These are phyloP conservation scores for Nephrotoma guestfalica DNA, from an alignment of 2,888 invertebrate genomes.

Conservation along the genomic window DNA sequence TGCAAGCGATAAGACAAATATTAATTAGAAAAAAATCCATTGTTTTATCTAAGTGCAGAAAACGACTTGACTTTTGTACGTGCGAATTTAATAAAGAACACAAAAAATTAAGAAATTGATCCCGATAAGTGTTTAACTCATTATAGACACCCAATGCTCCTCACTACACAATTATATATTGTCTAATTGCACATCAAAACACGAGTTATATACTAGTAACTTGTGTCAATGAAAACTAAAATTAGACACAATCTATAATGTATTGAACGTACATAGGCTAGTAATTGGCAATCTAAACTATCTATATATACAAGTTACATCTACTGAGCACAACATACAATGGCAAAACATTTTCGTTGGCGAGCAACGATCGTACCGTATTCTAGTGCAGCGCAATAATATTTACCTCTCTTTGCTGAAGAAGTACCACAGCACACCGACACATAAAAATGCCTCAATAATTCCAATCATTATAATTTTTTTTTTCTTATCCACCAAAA, in stretches of 20 bases:
- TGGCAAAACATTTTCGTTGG: not conserved
- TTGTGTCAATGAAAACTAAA: not conserved
- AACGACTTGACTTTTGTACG: not conserved
- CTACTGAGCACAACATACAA: not conserved
- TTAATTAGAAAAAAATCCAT: not conserved
- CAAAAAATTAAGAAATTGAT: not conserved
- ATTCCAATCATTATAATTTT: not conserved
- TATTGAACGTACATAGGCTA: not conserved
- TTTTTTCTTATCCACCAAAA: not conserved
- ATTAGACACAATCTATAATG: not conserved
- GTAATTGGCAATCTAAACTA: not conserved
- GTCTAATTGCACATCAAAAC: not conserved
- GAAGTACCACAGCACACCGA: not conserved
- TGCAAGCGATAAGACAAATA: not conserved
- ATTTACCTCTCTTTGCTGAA: slow-evolving; percentile 1
- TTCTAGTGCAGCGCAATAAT: not conserved
- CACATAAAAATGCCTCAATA: not conserved
- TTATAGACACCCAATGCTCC: not conserved
- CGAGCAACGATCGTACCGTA: not conserved
- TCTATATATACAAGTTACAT: not conserved
- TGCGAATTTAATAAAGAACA: not conserved
- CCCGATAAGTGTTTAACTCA: not conserved
- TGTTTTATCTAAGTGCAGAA: not conserved
- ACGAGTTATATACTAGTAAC: not conserved
- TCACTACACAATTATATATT: not conserved